A percentile compares a stretch with the other conserved stretches of the same genome.
phyloP scores from a whole-genome alignment of 2,888 invertebrate species.

The Automeris io region DNA sequence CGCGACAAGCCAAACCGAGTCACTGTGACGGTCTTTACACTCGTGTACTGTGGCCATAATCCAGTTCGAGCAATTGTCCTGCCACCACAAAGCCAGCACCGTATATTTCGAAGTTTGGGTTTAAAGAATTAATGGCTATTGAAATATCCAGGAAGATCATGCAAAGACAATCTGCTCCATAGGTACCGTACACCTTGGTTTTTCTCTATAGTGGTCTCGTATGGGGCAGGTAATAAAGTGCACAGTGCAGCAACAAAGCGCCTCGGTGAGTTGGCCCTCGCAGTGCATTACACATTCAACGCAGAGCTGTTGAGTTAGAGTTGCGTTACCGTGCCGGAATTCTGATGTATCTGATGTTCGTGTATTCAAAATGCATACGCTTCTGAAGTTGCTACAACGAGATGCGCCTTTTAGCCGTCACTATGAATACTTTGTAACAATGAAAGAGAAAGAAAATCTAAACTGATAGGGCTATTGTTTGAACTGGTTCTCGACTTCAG shows the following conservation, averaged over 20 bases:
- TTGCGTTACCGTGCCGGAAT: conserved; percentile 35
- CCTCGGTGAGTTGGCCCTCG: neutral
- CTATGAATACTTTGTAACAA: neutral
- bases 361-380: conserved; percentile 4
- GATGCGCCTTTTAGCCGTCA: neutral
- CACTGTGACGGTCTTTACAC: no score
- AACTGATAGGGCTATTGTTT: no score
- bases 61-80: no score
- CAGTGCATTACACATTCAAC: conserved; percentile 44
- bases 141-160: neutral
- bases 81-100: no score
- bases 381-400: neutral
- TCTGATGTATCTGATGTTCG: conserved; percentile 21
- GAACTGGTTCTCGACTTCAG: no score
- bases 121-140: neutral
- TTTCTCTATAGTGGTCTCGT: neutral
- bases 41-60: no score
- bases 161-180: neutral
- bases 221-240: neutral
- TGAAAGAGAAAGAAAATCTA: no score
- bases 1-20: no score
- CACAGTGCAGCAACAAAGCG: neutral
- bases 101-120: no score
- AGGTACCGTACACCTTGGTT: neutral
- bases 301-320: conserved; percentile 35